Conservation (phyloP, 2,888 invertebrate species). For the Acanthopleura granulata region DNA sequence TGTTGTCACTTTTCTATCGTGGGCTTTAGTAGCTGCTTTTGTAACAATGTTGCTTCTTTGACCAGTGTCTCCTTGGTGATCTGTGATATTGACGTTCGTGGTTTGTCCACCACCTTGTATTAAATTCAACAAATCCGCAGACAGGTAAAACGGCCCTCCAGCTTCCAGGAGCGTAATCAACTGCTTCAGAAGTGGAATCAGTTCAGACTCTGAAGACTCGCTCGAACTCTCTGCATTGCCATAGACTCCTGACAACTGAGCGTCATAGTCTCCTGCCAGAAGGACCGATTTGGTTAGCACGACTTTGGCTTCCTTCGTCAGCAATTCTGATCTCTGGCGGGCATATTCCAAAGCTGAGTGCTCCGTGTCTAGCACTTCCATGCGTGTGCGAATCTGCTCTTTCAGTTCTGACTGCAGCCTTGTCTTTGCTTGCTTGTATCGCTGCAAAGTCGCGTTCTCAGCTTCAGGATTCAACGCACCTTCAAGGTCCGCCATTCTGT, state of each 20-base stretch:
- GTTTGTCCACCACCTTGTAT: conserved; percentile 36
- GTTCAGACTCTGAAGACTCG: conserved; percentile 50
- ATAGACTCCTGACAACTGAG: conserved; percentile 57
- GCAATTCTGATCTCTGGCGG: conserved; percentile 57
- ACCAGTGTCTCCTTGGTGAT: no score
- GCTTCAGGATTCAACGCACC: conserved; percentile 63
- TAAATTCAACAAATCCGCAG: conserved; percentile 54
- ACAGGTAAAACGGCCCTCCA: conserved; percentile 61
- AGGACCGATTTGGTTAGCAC: conserved; percentile 51
- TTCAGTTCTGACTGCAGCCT: conserved; percentile 60
- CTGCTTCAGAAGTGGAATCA: conserved; percentile 64
- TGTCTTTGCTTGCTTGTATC: conserved; percentile 55
- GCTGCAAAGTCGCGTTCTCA: conserved; percentile 48
- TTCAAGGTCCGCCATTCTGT: conserved; percentile 52
- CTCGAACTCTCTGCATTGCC: conserved; percentile 53
- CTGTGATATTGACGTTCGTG: background rate
- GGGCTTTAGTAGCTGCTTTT: no score
- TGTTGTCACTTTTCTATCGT: background rate
- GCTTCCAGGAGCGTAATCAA: conserved; percentile 62
- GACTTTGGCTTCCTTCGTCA: conserved; percentile 58
- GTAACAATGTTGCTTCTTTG: no score
- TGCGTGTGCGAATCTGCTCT: conserved; percentile 54
- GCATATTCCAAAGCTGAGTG: conserved; percentile 61
- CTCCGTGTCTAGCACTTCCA: conserved; percentile 57
- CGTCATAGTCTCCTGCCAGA: conserved; percentile 63